These are phyloP conservation scores for Limnephilus lunatus DNA, from an alignment of 2,888 invertebrate species.

Conservation along the genomic window DNA sequence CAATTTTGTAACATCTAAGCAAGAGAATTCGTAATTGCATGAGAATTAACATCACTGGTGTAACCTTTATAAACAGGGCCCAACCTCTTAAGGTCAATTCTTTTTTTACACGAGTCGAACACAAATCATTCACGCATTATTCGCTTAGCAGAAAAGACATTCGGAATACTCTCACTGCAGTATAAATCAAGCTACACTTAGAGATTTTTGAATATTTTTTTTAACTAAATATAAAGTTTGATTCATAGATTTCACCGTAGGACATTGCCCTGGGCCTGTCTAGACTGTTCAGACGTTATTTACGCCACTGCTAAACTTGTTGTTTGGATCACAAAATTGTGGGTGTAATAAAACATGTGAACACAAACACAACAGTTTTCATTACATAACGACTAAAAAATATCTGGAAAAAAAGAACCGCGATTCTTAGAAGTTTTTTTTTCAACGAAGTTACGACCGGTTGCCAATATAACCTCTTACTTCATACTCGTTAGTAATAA, in stretches of 20 bases:
- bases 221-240: too few relatives aligned
- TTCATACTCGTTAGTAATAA: neutral
- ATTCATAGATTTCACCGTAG: too few relatives aligned
- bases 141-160: neutral
- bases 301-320: neutral
- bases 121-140: neutral
- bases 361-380: neutral
- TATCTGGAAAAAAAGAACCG: neutral
- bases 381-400: neutral
- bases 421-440: neutral
- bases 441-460: neutral
- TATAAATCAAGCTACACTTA: too few relatives aligned
- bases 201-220: too few relatives aligned
- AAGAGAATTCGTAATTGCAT: neutral
- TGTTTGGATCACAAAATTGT: neutral
- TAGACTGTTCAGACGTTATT: neutral
- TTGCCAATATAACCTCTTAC: neutral
- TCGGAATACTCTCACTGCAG: neutral
- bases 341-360: neutral
- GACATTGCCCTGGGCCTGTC: too few relatives aligned
- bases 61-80: neutral
- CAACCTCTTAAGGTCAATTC: neutral
- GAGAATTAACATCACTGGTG: neutral
- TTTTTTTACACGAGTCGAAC: neutral
- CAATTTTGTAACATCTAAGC: too few relatives aligned